Evolutionary conservation across 2,888 invertebrate species (phyloP), one percentile per base, ranked within the genome.

Genomic region (Catocala nupta): DNA sequence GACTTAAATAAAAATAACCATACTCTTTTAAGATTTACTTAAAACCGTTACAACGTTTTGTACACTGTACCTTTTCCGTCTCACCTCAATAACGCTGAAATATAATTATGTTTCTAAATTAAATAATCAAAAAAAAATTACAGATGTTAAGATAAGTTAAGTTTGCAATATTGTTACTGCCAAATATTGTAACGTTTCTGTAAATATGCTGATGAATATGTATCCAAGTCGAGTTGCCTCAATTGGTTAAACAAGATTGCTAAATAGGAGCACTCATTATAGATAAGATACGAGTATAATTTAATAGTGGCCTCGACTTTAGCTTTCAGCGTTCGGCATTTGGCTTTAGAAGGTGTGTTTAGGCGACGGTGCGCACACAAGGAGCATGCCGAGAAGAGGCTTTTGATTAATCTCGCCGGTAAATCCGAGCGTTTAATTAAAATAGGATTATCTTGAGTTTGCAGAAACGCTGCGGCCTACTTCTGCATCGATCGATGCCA

Each of bases 401-500:
- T 84, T 84, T 85, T 84, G 87, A 89, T 90, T 89, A 90, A 90
- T 89, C 88, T 67, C 75, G 78, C 74, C 80, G 82, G 83, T 81
- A 81, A 84, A 87, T 84, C 82, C 82, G 80, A 84, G 80, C 81
- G 79, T 90, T 89, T 90, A 91, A 91, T 91, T 91, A 91, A 90
- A 90, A 87, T 85, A 81, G 87, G 89, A 91, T 91, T 89, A 91
- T 86, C 81, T 86, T 73, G 81, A 82, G 86, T 84, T 79, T 82
- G 83, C 85, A 83, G 63, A 65, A 54, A 59, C 59, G 60, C 49
- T 76, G 69, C 79, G 76, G 71, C 73, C 73, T 73, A 75, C 71
- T 74, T 67, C 70, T 60, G 64, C 71, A 63, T 55, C 65, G 70
- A 62, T 70, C 66, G 67, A 70, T 72, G 57, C 52, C 10, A 36